Evolutionary conservation across 2,113 vertebrate species (phyloP).

Genomic region (Poeciliopsis retropinna): DNA sequence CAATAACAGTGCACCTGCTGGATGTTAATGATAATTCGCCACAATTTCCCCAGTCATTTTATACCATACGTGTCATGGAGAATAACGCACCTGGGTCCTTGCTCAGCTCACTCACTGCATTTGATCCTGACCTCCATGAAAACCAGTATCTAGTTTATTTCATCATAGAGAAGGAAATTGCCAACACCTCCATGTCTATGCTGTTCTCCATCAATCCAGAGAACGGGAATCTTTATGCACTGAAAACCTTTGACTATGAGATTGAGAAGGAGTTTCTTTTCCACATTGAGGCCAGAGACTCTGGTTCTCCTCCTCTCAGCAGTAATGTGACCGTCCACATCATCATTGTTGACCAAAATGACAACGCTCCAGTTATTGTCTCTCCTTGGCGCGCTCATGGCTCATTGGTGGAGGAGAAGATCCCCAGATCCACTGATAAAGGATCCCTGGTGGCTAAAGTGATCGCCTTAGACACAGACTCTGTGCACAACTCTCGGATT

Average conservation of each 20-base stretch:
- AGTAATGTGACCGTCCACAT: constrained; percentile 81
- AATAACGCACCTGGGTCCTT: constrained; percentile 76
- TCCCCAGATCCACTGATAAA: constrained; percentile 75
- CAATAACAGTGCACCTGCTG: constrained; percentile 60
- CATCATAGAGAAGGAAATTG: constrained; percentile 81
- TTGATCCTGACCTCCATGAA: constrained; percentile 77
- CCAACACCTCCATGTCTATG: constrained; percentile 83
- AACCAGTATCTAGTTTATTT: constrained; percentile 87
- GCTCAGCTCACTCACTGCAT: constrained; percentile 65
- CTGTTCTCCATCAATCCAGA: constrained; percentile 85
- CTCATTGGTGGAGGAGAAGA: constrained; percentile 75
- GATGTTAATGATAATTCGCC: constrained; percentile 75
- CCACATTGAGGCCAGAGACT: constrained; percentile 74
- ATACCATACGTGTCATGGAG: constrained; percentile 68
- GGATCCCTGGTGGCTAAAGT: constrained; percentile 74
- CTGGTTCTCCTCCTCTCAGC: constrained; percentile 73
- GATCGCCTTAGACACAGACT: constrained; percentile 79
- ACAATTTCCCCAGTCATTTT: constrained; percentile 65
- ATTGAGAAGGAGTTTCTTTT: constrained; percentile 73
- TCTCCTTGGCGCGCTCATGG: constrained; percentile 81
- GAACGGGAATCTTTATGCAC: constrained; percentile 73
- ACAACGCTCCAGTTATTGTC: constrained; percentile 82
- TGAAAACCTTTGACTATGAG: constrained; percentile 76
- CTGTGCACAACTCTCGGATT: constrained; percentile 81
- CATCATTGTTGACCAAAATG: constrained; percentile 83